Conservation (phyloP, 2,797 vertebrate species). For the Vespertilio murinus region DNA sequence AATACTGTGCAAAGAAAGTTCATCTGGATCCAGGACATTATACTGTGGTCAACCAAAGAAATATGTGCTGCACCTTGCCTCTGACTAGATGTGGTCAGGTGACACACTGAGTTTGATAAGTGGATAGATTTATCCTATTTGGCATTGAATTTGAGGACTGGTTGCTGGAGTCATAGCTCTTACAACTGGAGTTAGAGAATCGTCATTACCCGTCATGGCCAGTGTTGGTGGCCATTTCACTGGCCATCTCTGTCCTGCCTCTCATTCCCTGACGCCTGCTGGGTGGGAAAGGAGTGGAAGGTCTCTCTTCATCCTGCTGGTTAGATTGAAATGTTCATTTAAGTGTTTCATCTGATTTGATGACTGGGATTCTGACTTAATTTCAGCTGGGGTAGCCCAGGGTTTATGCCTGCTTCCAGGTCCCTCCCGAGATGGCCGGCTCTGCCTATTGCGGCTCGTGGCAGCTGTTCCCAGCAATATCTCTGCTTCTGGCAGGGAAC, state of each 20-base stretch:
- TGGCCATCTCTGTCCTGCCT: not conserved
- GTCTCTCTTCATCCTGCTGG: not conserved
- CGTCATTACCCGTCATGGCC: not conserved
- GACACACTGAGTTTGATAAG: not conserved
- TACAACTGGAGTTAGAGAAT: not conserved
- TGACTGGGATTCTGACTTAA: not conserved
- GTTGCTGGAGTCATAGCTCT: not conserved
- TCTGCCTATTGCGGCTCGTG: not conserved
- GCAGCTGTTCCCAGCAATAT: not conserved
- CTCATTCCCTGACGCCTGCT: not conserved
- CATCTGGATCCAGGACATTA: conserved; percentile 56
- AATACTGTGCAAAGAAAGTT: conserved; percentile 67
- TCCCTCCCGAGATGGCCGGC: not conserved
- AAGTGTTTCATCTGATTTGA: conserved; percentile 1
- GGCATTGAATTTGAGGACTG: conserved; percentile 1
- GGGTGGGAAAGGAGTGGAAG: not conserved
- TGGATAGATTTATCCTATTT: not conserved
- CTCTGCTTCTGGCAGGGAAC: not conserved
- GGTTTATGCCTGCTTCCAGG: not conserved
- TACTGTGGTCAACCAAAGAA: conserved; percentile 56
- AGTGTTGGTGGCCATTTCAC: not conserved
- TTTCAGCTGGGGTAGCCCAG: not conserved
- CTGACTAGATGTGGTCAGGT: conserved; percentile 16
- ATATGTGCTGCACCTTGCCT: conserved; percentile 58
- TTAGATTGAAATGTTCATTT: not conserved